phyloP scores from a whole-genome alignment of 2,797 vertebrate species.

The Malurus leucopterus region DNA sequence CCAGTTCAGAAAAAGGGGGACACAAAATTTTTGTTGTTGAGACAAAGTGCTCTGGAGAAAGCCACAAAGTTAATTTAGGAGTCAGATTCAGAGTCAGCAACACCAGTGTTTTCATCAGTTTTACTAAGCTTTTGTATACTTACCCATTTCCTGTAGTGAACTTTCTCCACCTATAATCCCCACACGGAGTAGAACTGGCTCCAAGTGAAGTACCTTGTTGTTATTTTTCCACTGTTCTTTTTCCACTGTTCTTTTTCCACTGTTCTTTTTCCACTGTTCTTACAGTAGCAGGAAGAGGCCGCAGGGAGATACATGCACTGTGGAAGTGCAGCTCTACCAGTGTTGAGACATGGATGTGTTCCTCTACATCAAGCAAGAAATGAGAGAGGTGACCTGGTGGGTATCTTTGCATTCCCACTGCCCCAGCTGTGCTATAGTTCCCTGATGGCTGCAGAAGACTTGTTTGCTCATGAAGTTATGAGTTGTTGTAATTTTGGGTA shows the following conservation, averaged over 20 bases:
- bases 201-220: neutral
- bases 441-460: rapidly evolving
- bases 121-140: neutral
- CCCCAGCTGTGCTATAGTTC: rapidly evolving
- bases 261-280: neutral
- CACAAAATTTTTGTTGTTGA: neutral
- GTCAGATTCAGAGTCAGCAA: neutral
- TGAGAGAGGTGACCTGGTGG: neutral
- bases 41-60: neutral
- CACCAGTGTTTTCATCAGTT: neutral
- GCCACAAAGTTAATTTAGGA: neutral
- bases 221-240: neutral
- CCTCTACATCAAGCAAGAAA: rapidly evolving
- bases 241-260: neutral
- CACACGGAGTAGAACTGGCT: neutral
- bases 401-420: neutral
- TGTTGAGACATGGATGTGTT: rapidly evolving
- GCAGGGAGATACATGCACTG: rapidly evolving
- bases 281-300: neutral
- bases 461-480: rapidly evolving
- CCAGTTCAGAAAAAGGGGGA: neutral
- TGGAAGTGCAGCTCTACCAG: neutral
- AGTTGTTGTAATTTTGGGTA: neutral
- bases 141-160: neutral
- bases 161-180: neutral